phyloP scores from a whole-genome alignment of 2,113 vertebrate species.

The Haliaeetus leucogaster region DNA sequence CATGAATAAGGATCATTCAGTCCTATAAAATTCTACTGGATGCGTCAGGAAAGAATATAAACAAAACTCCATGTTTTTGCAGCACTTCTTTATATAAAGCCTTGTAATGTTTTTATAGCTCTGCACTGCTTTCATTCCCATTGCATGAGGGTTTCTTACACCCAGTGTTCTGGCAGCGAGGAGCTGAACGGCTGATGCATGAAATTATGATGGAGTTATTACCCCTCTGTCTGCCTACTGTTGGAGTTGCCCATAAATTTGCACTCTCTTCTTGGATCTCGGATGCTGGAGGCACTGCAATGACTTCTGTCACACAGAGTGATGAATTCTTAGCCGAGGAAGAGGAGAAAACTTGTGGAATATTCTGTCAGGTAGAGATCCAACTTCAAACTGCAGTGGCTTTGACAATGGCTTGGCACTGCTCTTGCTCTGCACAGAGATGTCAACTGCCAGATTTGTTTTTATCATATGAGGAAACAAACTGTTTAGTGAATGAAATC shows the following conservation, averaged over 20 bases:
- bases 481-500: neutral
- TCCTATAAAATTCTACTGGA: neutral
- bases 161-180: neutral
- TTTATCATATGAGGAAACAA: neutral
- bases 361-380: neutral
- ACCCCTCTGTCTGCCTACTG: neutral
- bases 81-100: neutral
- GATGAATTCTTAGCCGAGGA: neutral
- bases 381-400: neutral
- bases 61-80: neutral
- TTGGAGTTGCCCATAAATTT: neutral
- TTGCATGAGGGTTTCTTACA: neutral
- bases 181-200: neutral
- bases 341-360: neutral
- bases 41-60: neutral
- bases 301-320: neutral
- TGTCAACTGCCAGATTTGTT: neutral
- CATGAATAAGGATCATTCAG: neutral
- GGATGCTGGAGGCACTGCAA: neutral
- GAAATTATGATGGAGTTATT: neutral
- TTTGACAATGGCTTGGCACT: neutral
- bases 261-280: neutral
- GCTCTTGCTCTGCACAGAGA: neutral
- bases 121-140: neutral
- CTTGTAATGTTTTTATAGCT: neutral